Evolutionary conservation across 2,888 invertebrate genomes (phyloP).

Genomic region (Dasypolia templi): DNA sequence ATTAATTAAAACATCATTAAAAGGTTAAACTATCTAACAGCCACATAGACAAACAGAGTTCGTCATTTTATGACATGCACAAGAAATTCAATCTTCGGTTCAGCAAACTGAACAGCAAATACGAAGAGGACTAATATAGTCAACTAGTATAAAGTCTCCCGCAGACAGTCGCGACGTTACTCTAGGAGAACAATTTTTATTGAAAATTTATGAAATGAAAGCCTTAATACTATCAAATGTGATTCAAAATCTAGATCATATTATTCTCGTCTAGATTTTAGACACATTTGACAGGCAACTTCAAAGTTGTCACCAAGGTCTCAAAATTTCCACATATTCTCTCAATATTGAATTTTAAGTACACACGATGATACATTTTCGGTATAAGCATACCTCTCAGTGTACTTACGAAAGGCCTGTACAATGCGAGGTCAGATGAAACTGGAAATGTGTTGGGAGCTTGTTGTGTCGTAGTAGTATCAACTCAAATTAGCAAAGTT

Average conservation of each 20-base stretch:
- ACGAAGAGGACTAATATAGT: not conserved
- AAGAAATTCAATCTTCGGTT: not conserved
- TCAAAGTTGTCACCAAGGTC: not conserved
- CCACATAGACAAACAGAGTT: not conserved
- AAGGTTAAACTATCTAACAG: not conserved
- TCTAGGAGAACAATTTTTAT: too few relatives aligned
- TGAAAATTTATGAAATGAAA: too few relatives aligned
- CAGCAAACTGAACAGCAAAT: not conserved
- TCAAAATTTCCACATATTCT: not conserved
- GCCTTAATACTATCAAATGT: too few relatives aligned
- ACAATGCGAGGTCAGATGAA: not conserved
- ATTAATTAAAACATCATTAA: not conserved
- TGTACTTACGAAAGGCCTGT: fast-evolving
- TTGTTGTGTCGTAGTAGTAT: not conserved
- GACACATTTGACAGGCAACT: not conserved
- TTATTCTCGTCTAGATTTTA: conserved; percentile 1
- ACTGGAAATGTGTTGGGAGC: not conserved
- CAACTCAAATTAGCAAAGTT: conserved; percentile 25
- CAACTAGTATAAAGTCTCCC: too few relatives aligned
- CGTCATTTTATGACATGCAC: not conserved
- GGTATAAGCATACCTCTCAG: not conserved
- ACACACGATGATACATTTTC: too few relatives aligned
- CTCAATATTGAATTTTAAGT: not conserved
- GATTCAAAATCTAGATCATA: not conserved
- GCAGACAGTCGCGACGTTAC: too few relatives aligned